Percentiles rank a stretch among this genome's conserved stretches.
Evolutionary conservation across 2,797 vertebrate species (phyloP).

Genomic region (Sebastiscus albofasciatus): DNA sequence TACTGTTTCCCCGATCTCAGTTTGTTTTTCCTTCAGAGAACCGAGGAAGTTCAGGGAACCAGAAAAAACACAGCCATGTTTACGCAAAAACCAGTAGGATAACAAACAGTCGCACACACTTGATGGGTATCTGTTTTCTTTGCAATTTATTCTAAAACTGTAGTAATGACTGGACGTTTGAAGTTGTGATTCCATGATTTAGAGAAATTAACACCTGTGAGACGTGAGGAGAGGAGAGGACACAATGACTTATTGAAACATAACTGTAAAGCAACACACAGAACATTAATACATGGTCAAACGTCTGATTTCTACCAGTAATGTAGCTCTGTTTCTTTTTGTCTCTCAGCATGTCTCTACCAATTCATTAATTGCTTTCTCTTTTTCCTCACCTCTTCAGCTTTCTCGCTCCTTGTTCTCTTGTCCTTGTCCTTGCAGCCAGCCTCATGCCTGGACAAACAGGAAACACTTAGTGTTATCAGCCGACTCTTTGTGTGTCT

Average conservation of each 20-base stretch:
- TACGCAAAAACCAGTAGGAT: slow-evolving; percentile 28
- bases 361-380: slow-evolving; percentile 1
- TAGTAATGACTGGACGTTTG: slow-evolving; percentile 5
- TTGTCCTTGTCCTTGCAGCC: slow-evolving; percentile 24
- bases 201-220: slow-evolving; percentile 2
- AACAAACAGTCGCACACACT: slow-evolving; percentile 28
- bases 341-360: neutral
- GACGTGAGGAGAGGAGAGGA: neutral
- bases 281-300: neutral
- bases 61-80: slow-evolving; percentile 34
- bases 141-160: slow-evolving; percentile 14
- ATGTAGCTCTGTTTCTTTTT: neutral
- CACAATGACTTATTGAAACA: neutral
- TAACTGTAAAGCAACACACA: neutral
- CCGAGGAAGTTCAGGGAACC: slow-evolving; percentile 44
- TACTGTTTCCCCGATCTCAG: slow-evolving; percentile 34
- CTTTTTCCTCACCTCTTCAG: neutral
- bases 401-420: slow-evolving; percentile 5
- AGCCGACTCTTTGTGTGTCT: slow-evolving; percentile 61
- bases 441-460: slow-evolving; percentile 67
- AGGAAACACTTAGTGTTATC: slow-evolving; percentile 81
- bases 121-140: slow-evolving; percentile 36
- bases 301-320: neutral
- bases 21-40: slow-evolving; percentile 56
- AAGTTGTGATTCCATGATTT: neutral